Percentiles rank a stretch among this genome's conserved stretches.
These are phyloP conservation scores for Microtus pennsylvanicus DNA, from an alignment of 2,113 vertebrate species.

Conservation along the genomic window DNA sequence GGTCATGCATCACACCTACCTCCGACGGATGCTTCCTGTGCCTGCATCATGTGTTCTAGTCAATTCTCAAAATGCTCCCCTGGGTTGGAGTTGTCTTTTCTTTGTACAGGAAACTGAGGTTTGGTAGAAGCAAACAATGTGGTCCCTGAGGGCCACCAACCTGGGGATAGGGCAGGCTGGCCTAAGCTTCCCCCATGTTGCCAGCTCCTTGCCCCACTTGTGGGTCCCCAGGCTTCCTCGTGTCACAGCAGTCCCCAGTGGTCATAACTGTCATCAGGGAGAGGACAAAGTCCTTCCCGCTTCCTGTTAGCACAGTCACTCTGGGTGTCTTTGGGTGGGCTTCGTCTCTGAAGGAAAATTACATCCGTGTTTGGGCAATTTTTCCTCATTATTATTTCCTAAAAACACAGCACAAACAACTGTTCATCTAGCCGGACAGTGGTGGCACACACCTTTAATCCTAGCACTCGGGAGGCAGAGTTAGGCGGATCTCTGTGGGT, in stretches of 20 bases:
- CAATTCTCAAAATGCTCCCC: not conserved
- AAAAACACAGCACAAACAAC: not conserved
- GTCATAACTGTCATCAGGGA: not conserved
- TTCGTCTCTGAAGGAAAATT: not conserved
- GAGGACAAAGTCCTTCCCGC: not conserved
- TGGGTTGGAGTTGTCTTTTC: not conserved
- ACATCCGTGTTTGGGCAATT: not conserved
- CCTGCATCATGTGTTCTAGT: not conserved
- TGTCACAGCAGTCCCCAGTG: not conserved
- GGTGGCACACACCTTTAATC: not conserved
- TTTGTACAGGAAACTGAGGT: not conserved
- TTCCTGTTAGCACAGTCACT: not conserved
- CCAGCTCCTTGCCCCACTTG: not conserved
- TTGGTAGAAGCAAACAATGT: not conserved
- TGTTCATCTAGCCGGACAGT: not conserved
- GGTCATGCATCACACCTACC: accelerated
- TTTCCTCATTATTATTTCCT: not conserved
- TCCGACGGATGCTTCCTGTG: accelerated
- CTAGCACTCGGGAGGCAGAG: not conserved
- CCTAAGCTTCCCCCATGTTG: not conserved
- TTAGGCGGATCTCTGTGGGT: not conserved
- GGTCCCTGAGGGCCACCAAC: not conserved
- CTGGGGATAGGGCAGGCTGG: not conserved
- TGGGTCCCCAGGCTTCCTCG: not conserved
- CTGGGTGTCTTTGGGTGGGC: not conserved